A percentile compares a stretch with the other conserved stretches of the same genome.
These are phyloP conservation scores for Leguminivora glycinivorella DNA, from an alignment of 1,140 invertebrate genomes.

Conservation along the genomic window DNA sequence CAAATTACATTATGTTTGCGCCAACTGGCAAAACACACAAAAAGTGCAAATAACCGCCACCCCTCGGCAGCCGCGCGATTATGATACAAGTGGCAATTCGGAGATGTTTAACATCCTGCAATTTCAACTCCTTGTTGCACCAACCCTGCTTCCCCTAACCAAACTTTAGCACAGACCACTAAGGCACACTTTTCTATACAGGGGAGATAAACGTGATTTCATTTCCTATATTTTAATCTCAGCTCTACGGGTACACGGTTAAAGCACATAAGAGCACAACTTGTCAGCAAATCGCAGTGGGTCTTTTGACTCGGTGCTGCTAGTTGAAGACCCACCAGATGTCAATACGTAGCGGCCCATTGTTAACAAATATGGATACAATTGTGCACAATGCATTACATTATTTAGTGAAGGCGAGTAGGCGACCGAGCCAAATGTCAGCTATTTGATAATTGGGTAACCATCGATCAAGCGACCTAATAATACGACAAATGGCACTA, in stretches of 20 bases:
- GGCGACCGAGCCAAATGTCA: slow-evolving; percentile 54
- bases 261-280: not conserved
- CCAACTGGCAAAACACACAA: slow-evolving; percentile 60
- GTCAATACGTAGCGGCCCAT: slow-evolving; percentile 59
- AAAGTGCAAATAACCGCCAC: slow-evolving; percentile 57
- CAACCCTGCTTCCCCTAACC: not conserved
- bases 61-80: slow-evolving; percentile 48
- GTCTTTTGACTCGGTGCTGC: slow-evolving; percentile 23
- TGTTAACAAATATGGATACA: slow-evolving; percentile 73
- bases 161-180: not conserved
- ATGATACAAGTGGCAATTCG: slow-evolving; percentile 62
- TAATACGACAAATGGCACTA: slow-evolving; percentile 40
- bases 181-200: not conserved
- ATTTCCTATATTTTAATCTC: not conserved
- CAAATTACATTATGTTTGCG: slow-evolving; percentile 56
- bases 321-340: slow-evolving; percentile 54
- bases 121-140: slow-evolving; percentile 30
- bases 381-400: slow-evolving; percentile 62
- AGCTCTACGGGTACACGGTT: not conserved
- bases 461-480: slow-evolving; percentile 39
- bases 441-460: slow-evolving; percentile 63
- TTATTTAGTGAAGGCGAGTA: slow-evolving; percentile 58
- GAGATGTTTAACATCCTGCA: slow-evolving; percentile 44
- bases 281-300: slow-evolving; percentile 5
- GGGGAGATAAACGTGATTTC: not conserved